Base-by-base conservation (phyloP, 2,888 invertebrate genomes). In the Pterostichus niger region DNA sequence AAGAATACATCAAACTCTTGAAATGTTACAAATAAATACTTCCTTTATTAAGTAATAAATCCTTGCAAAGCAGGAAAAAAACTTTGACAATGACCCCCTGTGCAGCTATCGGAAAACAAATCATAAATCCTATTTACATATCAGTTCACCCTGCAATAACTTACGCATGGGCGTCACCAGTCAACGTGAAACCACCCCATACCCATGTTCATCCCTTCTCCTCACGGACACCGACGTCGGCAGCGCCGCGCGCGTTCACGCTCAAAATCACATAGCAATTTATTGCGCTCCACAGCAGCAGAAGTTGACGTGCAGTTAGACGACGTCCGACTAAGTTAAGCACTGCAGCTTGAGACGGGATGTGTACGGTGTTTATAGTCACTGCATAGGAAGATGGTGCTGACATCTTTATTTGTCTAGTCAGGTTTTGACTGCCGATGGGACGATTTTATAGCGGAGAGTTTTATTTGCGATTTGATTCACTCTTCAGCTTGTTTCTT, bases 191-290 rank as follows among this genome's bases (percentile, higher is more conserved):
- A 7, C 40, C 64, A 31, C 59, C 59, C 59, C 15, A 2, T 40
- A 40, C 40, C 40, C 40, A 52, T 52, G 52, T 52, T 52, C 52
- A n/a, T n/a, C 10, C 52, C 64, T 40, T 35, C 33, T 35, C n/a
- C 64, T 13, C 31, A 13, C 15, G 3, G 1, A 1, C 52, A 9
- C 52, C n/a, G n/a, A 10, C 52, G n/a, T 13, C n/a, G 1, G n/a
- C 13, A 52, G 52, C 52, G 52, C 52, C 52, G 13, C 52, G 52
- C 56, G 56, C 40, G 17, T 56, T 77, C 77, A 56, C 77, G 77
- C 54, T 77, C 49, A 56, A 77, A 77, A 77, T 77, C 54, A 77
- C 77, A 56, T 35, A 33, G 56, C 54, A 77, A 77, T 77, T 77
- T 77, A 77, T 77, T 31, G 56, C 77, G 13, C 9, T 13, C 31